A percentile compares a stretch with the other conserved stretches of the same genome.
Evolutionary conservation across 2,797 vertebrate species (phyloP).

Genomic region (Myotis myotis): DNA sequence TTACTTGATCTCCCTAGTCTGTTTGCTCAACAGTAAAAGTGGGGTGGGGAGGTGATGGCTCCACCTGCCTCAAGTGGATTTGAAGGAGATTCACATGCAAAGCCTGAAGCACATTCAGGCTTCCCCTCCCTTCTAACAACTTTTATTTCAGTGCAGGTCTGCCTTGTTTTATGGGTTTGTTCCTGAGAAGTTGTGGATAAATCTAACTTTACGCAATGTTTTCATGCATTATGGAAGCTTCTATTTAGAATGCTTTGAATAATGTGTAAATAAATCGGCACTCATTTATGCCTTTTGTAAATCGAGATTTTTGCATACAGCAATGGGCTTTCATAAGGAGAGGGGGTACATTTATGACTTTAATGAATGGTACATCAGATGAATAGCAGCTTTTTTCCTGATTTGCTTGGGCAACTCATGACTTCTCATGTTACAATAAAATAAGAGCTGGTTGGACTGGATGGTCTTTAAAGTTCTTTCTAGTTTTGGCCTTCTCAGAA

Average conservation of each 20-base stretch:
- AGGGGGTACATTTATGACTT: background rate
- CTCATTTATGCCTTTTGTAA: background rate
- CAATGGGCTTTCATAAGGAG: background rate
- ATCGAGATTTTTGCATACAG: background rate
- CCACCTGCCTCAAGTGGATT: background rate
- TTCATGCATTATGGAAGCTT: background rate
- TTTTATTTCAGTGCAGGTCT: background rate
- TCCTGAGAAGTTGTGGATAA: background rate
- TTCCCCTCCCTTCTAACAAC: background rate
- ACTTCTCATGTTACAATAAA: background rate
- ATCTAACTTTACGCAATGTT: conserved; percentile 11
- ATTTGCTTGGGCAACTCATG: background rate
- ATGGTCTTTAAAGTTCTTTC: background rate
- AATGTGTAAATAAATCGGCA: background rate
- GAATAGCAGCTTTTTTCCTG: background rate
- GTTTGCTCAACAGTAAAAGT: background rate
- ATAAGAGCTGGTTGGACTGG: background rate
- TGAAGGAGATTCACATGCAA: background rate
- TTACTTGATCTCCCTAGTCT: background rate
- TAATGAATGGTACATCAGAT: background rate
- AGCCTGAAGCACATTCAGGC: background rate
- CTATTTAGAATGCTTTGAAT: background rate
- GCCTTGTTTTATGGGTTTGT: background rate
- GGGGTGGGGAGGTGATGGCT: background rate
- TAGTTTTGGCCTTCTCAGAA: background rate